Percentiles rank a stretch among this genome's conserved stretches.
Conservation (phyloP, 2,888 invertebrate species). For the Pecten maximus region DNA sequence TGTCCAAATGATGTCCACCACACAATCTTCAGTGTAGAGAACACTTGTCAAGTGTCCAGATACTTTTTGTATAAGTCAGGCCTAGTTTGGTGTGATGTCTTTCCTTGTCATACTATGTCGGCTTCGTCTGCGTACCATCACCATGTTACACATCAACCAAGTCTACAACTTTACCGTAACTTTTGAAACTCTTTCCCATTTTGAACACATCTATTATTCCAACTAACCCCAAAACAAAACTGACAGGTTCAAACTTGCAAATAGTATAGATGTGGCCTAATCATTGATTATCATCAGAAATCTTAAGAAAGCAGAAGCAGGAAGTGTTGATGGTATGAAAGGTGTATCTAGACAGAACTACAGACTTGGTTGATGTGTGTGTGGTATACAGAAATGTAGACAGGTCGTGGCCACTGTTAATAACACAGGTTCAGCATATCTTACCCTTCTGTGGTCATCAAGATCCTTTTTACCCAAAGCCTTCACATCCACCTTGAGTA, state of each 20-base stretch:
- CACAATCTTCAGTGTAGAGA: too few species aligned
- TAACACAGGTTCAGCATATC: slow-evolving; percentile 56
- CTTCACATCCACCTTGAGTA: slow-evolving; percentile 80
- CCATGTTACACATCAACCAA: background rate
- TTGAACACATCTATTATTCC: too few species aligned
- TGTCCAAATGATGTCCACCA: background rate
- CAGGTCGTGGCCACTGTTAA: slow-evolving; percentile 35
- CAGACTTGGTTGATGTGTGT: slow-evolving; percentile 14
- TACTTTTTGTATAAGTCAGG: background rate
- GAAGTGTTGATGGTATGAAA: background rate
- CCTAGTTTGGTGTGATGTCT: background rate
- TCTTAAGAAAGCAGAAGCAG: background rate
- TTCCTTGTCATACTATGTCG: background rate
- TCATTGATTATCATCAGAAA: background rate
- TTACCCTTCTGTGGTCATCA: slow-evolving; percentile 83
- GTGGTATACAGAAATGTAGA: slow-evolving; percentile 30
- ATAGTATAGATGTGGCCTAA: too few species aligned
- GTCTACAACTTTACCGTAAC: background rate
- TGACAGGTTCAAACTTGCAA: background rate
- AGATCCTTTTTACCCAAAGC: slow-evolving; percentile 81
- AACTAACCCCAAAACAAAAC: too few species aligned
- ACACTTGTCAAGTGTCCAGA: background rate
- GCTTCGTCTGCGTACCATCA: background rate
- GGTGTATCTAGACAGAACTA: background rate
- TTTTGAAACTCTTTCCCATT: too few species aligned